Conservation (phyloP, 2,113 vertebrate genomes). For the Phasianus colchicus region DNA sequence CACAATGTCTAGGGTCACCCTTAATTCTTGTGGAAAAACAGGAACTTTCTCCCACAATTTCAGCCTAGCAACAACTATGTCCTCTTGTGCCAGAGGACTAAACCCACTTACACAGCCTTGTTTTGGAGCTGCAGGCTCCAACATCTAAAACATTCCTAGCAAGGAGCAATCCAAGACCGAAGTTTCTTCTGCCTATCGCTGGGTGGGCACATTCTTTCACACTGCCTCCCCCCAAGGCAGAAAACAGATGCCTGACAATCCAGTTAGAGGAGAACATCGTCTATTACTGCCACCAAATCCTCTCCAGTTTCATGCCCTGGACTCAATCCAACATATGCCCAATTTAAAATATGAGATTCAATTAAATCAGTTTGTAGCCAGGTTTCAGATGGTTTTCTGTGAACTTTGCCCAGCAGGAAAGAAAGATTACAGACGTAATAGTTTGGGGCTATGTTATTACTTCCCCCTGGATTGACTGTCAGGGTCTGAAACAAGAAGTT, state of each 20-base stretch:
- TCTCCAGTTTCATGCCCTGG: not conserved
- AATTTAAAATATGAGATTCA: not conserved
- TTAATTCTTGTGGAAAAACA: not conserved
- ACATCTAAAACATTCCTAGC: not conserved
- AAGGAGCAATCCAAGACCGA: not conserved
- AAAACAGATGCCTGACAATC: conserved; percentile 3
- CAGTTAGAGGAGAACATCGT: not conserved
- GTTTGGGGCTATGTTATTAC: not conserved
- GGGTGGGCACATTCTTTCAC: not conserved
- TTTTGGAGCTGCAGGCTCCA: not conserved
- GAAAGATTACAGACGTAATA: not conserved
- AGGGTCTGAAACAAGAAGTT: not conserved
- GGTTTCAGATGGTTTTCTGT: not conserved
- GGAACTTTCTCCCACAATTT: not conserved
- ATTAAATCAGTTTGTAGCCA: not conserved
- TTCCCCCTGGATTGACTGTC: not conserved
- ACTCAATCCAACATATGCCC: not conserved
- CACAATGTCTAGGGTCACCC: not conserved
- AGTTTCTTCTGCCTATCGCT: not conserved
- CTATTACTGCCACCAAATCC: not conserved
- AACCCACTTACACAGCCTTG: not conserved
- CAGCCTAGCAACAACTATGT: not conserved
- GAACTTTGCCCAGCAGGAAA: not conserved
- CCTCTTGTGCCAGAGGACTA: not conserved
- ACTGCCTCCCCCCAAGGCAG: not conserved